phyloP scores from a whole-genome alignment of 2,113 vertebrate genomes.

The Cisticola juncidis region DNA sequence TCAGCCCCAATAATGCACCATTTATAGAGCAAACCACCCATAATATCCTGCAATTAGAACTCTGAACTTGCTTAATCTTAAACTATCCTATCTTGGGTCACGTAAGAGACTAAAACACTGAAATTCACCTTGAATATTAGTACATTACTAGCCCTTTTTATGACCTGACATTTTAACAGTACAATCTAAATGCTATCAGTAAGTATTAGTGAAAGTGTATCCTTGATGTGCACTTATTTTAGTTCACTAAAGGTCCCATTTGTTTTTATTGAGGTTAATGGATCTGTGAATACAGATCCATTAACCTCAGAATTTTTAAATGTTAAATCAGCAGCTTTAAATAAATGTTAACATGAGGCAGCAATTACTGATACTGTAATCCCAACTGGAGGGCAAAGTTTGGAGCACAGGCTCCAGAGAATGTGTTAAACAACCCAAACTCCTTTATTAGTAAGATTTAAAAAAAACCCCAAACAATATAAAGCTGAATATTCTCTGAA shows the following conservation, averaged over 20 bases:
- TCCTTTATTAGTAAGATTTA: slow-evolving; percentile 58
- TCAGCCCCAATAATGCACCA: not conserved
- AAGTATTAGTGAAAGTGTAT: slow-evolving; percentile 76
- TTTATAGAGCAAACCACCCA: slow-evolving; percentile 35
- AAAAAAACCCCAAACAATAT: not conserved
- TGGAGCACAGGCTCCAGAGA: slow-evolving; percentile 68
- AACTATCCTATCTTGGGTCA: slow-evolving; percentile 55
- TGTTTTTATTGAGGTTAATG: slow-evolving; percentile 86
- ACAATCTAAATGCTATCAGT: slow-evolving; percentile 76
- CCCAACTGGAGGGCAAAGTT: slow-evolving; percentile 78
- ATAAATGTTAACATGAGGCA: slow-evolving; percentile 81
- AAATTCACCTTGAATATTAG: slow-evolving; percentile 78
- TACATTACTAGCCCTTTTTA: slow-evolving; percentile 62
- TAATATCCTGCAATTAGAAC: slow-evolving; percentile 53
- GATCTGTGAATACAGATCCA: slow-evolving; percentile 76
- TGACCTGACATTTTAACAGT: slow-evolving; percentile 78
- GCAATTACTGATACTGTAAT: slow-evolving; percentile 79
- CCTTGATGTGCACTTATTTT: slow-evolving; percentile 79
- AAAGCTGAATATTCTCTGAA: slow-evolving; percentile 45
- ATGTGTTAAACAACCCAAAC: slow-evolving; percentile 66
- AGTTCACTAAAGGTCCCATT: slow-evolving; percentile 83
- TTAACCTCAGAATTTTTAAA: slow-evolving; percentile 84
- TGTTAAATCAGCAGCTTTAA: slow-evolving; percentile 86
- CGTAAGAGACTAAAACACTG: slow-evolving; percentile 34
- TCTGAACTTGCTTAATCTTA: slow-evolving; percentile 52